A percentile compares a stretch with the other conserved stretches of the same genome.
phyloP scores from a whole-genome alignment of 1,140 invertebrate species.

The Belonocnema kinseyi region DNA sequence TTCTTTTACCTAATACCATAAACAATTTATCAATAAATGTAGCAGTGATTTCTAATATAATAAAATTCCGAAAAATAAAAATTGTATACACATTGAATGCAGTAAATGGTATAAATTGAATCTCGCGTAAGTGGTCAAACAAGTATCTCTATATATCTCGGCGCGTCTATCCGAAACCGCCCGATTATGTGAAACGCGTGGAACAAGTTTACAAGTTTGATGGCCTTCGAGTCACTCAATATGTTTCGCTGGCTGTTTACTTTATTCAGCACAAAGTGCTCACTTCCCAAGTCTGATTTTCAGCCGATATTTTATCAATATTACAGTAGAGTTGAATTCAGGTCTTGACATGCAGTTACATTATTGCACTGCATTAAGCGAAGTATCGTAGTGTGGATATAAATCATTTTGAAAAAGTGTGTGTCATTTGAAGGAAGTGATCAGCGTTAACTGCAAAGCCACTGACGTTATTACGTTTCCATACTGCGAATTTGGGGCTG shows the following conservation, averaged over 20 bases:
- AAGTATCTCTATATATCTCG: background rate
- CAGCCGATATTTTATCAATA: too few relatives aligned
- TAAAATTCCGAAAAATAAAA: too few relatives aligned
- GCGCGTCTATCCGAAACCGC: background rate
- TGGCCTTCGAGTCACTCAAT: background rate
- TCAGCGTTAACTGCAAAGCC: background rate
- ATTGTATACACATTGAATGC: background rate
- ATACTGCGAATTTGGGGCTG: background rate
- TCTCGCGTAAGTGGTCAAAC: constrained; percentile 10
- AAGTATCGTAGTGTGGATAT: too few relatives aligned
- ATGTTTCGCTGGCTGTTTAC: background rate
- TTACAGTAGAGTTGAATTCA: too few relatives aligned
- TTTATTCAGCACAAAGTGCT: background rate
- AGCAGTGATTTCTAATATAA: too few relatives aligned
- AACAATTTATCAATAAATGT: too few relatives aligned
- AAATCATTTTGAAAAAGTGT: background rate
- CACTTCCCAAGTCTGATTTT: background rate
- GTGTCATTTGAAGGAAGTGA: background rate
- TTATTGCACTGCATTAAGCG: too few relatives aligned
- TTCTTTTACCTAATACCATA: too few relatives aligned
- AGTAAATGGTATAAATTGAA: constrained; percentile 2
- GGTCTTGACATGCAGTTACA: too few relatives aligned
- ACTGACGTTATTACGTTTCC: background rate
- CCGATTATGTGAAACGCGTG: background rate
- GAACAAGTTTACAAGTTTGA: background rate